Base-by-base conservation (phyloP, 2,797 vertebrate genomes). In the Acrossocheilus wenchowensis region DNA sequence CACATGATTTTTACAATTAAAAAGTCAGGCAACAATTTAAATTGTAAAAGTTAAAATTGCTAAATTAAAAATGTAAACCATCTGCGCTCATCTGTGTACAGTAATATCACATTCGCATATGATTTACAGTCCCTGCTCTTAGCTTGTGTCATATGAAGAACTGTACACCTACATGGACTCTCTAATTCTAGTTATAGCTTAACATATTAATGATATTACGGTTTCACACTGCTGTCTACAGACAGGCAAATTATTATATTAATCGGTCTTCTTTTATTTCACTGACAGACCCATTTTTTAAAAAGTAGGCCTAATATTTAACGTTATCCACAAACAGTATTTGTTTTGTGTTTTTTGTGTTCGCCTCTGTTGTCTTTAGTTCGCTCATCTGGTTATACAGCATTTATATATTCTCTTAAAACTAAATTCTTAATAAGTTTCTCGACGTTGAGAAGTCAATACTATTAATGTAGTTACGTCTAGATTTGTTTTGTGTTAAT, bases 151-250 rank as follows among this genome's bases (percentile, higher is more conserved):
- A 6, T 15, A 2, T 30, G 62, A 64, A 64, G 62, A 64, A 26
- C 14, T 64, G 1, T 3, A 30, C 26, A 6, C 2, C 0, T 64
- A 14, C 26, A 2, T 26, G 19, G 0, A 10, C 4, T n/a, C 2
- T 43, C 8, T 43, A 9, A 43, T 43, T 43, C 41, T 43, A 43
- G 41, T 43, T 43, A 43, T 10, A 43, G 41, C 9, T 43, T 43
- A 43, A 43, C 41, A 43, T 43, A 43, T 43, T 43, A 43, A 43
- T 43, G 10, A 43, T 43, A 43, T 43, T 10, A 43, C 9, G 8
- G 41, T 0, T 43, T 43, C 9, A 39, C 39, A 30, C 30, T 30
- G 30, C 30, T 30, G 30, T 30, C 30, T 30, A 30, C 1, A 30
- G 2, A 2, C 30, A 30, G 39, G 3, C 9, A 9, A 43, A 43